These are phyloP conservation scores for Struthidea cinerea DNA, from an alignment of 2,113 vertebrate species.

Conservation along the genomic window DNA sequence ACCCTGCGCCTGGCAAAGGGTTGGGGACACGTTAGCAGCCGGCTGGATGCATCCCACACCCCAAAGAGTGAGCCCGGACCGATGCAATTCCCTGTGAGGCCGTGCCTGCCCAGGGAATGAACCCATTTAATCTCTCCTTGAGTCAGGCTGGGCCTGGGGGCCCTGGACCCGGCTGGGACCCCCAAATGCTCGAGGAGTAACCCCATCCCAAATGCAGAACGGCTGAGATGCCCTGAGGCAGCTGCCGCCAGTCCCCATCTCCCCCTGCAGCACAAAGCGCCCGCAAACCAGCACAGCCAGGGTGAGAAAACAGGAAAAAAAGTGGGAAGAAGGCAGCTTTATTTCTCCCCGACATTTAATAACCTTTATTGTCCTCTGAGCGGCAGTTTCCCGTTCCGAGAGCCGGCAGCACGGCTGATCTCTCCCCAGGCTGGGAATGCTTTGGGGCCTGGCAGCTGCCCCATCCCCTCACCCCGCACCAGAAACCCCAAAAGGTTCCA, in stretches of 20 bases:
- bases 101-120: rapidly evolving
- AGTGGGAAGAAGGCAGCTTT: neutral
- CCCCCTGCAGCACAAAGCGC: rapidly evolving
- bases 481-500: neutral
- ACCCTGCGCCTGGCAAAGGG: rapidly evolving
- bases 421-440: neutral
- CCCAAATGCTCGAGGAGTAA: rapidly evolving
- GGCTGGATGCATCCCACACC: rapidly evolving
- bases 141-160: neutral
- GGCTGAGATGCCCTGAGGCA: rapidly evolving
- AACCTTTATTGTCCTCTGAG: neutral
- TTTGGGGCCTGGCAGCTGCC: neutral
- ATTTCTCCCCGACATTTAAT: neutral
- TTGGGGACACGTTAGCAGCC: rapidly evolving
- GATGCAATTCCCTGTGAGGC: rapidly evolving
- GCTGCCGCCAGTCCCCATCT: neutral
- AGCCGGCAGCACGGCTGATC: neutral
- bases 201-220: rapidly evolving
- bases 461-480: neutral
- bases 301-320: rapidly evolving
- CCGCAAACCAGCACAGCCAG: neutral
- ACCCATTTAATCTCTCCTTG: rapidly evolving
- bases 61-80: rapidly evolving
- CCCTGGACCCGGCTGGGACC: rapidly evolving
- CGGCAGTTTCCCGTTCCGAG: neutral